These are phyloP conservation scores for Drosophila suzukii DNA, from an alignment of 1,140 invertebrate genomes.

Conservation along the genomic window DNA sequence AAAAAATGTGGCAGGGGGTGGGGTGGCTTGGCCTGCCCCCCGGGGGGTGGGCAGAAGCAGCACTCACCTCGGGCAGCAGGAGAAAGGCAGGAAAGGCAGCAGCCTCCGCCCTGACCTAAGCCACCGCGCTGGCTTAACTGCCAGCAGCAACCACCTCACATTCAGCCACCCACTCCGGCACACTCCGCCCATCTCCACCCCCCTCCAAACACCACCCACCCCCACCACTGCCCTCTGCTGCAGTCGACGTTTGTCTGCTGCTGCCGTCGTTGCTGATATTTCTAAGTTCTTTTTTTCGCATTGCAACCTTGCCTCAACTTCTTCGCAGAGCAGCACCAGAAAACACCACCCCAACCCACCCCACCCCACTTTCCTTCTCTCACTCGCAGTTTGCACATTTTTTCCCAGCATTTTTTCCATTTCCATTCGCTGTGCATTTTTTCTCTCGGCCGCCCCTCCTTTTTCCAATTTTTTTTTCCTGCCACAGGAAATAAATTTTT, in stretches of 20 bases:
- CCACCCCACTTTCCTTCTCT: slow-evolving; percentile 28
- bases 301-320: slow-evolving; percentile 77
- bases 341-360: slow-evolving; percentile 6
- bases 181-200: neutral
- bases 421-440: slow-evolving; percentile 77
- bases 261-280: slow-evolving; percentile 61
- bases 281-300: slow-evolving; percentile 73
- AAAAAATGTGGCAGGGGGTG: neutral
- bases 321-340: slow-evolving; percentile 27
- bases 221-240: slow-evolving; percentile 32
- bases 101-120: slow-evolving; percentile 76
- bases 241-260: slow-evolving; percentile 54
- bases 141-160: slow-evolving; percentile 57
- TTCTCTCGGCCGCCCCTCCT: slow-evolving; percentile 70
- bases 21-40: neutral
- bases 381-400: slow-evolving; percentile 18
- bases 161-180: slow-evolving; percentile 13
- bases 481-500: slow-evolving; percentile 78
- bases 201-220: slow-evolving; percentile 4
- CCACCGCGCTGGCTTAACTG: slow-evolving; percentile 76
- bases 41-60: slow-evolving; percentile 4
- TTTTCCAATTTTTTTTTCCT: slow-evolving; percentile 51
- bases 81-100: slow-evolving; percentile 21
- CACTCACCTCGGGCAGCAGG: slow-evolving; percentile 63
- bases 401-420: slow-evolving; percentile 61